A percentile compares a stretch with the other conserved stretches of the same genome.
These are phyloP conservation scores for Aporophyla lueneburgensis DNA, from an alignment of 2,888 invertebrate genomes.

Conservation along the genomic window DNA sequence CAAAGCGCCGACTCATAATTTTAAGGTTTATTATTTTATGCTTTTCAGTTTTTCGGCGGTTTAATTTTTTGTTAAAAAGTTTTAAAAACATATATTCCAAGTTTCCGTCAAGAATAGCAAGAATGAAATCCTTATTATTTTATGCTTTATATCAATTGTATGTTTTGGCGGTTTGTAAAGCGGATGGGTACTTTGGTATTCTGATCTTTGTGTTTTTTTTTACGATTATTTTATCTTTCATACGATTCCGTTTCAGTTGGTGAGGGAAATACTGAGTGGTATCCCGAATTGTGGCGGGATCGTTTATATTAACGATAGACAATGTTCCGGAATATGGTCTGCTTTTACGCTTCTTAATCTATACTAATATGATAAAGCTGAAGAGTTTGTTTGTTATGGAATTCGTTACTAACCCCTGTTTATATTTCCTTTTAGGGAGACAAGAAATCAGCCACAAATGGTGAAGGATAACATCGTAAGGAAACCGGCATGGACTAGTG, in stretches of 20 bases:
- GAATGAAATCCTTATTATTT: conserved; percentile 9
- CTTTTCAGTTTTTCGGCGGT: no score
- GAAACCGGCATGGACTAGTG: no score
- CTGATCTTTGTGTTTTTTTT: conserved; percentile 28
- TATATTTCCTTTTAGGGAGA: neutral
- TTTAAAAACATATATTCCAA: no score
- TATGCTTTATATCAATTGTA: conserved; percentile 2
- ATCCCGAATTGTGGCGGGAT: conserved; percentile 1
- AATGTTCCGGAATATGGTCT: neutral
- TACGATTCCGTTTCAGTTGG: conserved; percentile 1
- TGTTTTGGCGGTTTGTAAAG: neutral
- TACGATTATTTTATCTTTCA: conserved; percentile 23
- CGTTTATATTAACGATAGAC: neutral
- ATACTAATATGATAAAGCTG: neutral
- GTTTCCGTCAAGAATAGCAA: neutral
- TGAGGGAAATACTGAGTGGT: conserved; percentile 15
- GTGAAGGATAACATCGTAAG: no score
- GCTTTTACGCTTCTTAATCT: conserved; percentile 5
- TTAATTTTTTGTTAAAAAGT: conserved; percentile 11
- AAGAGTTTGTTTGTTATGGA: no score
- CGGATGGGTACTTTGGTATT: conserved; percentile 3
- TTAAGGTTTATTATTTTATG: no score
- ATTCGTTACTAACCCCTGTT: neutral
- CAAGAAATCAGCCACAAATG: neutral
- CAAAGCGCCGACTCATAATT: no score